Percentiles rank a stretch among this genome's conserved stretches.
Evolutionary conservation across 2,888 invertebrate genomes (phyloP).

Genomic region (Acleris literana): DNA sequence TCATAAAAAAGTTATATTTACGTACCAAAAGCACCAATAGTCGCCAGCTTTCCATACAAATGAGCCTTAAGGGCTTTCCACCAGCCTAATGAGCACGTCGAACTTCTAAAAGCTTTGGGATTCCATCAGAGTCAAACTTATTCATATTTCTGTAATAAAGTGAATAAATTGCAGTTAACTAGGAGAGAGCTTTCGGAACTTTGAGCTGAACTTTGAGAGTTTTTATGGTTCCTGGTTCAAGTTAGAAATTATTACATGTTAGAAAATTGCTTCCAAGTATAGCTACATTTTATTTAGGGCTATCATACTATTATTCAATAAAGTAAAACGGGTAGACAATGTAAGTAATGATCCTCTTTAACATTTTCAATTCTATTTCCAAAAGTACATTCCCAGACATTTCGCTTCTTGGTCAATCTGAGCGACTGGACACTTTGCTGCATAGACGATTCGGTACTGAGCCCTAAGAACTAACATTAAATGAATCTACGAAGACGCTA

Average conservation of each 20-base stretch:
- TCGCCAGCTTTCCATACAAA: neutral
- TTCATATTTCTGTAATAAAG: constrained; percentile 33
- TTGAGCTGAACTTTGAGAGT: constrained; percentile 10
- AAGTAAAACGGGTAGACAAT: too few relatives aligned
- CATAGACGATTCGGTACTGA: too few relatives aligned
- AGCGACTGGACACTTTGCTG: too few relatives aligned
- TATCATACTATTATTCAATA: too few relatives aligned
- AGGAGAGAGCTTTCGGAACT: constrained; percentile 31
- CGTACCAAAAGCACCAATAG: neutral
- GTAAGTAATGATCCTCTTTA: too few relatives aligned
- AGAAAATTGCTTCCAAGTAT: neutral
- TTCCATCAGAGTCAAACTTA: constrained; percentile 22
- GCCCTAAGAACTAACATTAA: too few relatives aligned
- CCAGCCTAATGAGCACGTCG: constrained; percentile 21
- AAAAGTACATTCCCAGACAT: too few relatives aligned
- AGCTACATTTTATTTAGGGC: too few relatives aligned
- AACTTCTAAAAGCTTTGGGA: constrained; percentile 30
- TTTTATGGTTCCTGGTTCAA: constrained; percentile 27
- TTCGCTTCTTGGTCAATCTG: too few relatives aligned
- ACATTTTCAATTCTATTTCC: too few relatives aligned
- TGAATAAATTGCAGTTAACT: constrained; percentile 31
- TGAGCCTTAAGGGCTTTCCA: neutral
- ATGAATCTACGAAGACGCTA: too few relatives aligned
- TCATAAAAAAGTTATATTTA: neutral
- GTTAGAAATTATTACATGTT: constrained; percentile 12